Percentiles rank a stretch among this genome's conserved stretches.
phyloP scores from a whole-genome alignment of 2,113 vertebrate species.

The Gobio gobio region DNA sequence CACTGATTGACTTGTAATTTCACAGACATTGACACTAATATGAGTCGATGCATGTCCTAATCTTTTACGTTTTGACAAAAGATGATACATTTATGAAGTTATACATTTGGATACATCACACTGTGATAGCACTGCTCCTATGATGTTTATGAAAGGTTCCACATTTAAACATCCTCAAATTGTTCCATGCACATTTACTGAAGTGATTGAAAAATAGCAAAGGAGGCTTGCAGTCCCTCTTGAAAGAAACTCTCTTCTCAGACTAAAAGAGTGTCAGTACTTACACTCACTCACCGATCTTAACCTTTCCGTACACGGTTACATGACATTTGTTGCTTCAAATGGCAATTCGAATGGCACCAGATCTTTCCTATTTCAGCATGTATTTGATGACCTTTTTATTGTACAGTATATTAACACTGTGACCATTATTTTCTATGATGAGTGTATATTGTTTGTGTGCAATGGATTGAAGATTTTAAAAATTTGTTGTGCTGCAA shows the following conservation, averaged over 20 bases:
- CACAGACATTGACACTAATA: neutral
- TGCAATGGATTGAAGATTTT: conserved; percentile 68
- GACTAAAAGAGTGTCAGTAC: neutral
- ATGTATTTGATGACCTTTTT: conserved; percentile 40
- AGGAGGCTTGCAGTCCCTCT: neutral
- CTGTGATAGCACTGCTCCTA: conserved; percentile 1
- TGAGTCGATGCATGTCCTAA: neutral
- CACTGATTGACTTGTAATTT: neutral
- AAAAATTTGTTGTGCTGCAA: conserved; percentile 64
- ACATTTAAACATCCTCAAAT: neutral
- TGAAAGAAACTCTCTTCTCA: neutral
- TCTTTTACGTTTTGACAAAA: neutral
- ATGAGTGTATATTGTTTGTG: conserved; percentile 34
- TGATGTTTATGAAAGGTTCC: neutral
- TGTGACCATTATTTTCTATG: conserved; percentile 33
- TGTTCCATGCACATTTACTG: neutral
- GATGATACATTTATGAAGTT: neutral
- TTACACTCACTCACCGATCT: neutral
- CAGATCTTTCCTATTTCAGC: conserved; percentile 27
- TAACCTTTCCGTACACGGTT: neutral
- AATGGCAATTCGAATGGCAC: conserved; percentile 2
- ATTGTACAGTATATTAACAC: conserved; percentile 34
- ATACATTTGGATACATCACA: neutral
- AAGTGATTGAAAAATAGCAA: neutral
- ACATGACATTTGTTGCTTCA: neutral